A percentile compares a stretch with the other conserved stretches of the same genome.
These are phyloP conservation scores for Echiichthys vipera DNA, from an alignment of 2,797 vertebrate species.

Conservation along the genomic window DNA sequence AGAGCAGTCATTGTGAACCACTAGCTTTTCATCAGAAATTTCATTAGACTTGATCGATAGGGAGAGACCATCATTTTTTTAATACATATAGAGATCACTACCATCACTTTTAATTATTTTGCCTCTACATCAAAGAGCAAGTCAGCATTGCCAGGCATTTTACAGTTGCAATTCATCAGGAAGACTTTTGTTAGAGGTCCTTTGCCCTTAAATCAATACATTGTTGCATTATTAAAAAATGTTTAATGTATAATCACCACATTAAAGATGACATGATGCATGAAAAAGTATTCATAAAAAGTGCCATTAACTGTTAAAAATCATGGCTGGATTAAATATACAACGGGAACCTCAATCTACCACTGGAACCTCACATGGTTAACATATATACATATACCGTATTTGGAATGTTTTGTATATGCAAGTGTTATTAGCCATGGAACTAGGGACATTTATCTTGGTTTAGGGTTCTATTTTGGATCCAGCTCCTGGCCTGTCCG, in stretches of 20 bases:
- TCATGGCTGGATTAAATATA: background rate
- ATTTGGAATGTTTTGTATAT: slow-evolving; percentile 3
- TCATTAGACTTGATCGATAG: slow-evolving; percentile 70
- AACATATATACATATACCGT: too few relatives aligned
- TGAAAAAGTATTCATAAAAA: slow-evolving; percentile 42
- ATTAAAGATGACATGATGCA: slow-evolving; percentile 41
- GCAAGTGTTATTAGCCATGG: background rate
- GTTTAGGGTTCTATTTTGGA: background rate
- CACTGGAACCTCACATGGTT: background rate
- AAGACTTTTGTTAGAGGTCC: slow-evolving; percentile 21
- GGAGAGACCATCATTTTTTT: slow-evolving; percentile 70
- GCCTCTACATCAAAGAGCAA: slow-evolving; percentile 64
- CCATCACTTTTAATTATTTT: slow-evolving; percentile 76
- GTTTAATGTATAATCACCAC: slow-evolving; percentile 26
- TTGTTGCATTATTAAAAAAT: slow-evolving; percentile 40
- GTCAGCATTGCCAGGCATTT: slow-evolving; percentile 68
- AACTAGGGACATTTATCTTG: slow-evolving; percentile 4
- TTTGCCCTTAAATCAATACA: slow-evolving; percentile 41
- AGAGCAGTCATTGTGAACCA: slow-evolving; percentile 46
- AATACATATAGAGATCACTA: slow-evolving; percentile 67
- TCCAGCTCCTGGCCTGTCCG: background rate
- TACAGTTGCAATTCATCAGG: slow-evolving; percentile 49
- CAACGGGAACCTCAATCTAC: background rate
- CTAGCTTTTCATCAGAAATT: slow-evolving; percentile 72
- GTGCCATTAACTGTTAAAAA: slow-evolving; percentile 9